Evolutionary conservation across 2,113 vertebrate species (phyloP).

Genomic region (Rhinolophus ferrumequinum): DNA sequence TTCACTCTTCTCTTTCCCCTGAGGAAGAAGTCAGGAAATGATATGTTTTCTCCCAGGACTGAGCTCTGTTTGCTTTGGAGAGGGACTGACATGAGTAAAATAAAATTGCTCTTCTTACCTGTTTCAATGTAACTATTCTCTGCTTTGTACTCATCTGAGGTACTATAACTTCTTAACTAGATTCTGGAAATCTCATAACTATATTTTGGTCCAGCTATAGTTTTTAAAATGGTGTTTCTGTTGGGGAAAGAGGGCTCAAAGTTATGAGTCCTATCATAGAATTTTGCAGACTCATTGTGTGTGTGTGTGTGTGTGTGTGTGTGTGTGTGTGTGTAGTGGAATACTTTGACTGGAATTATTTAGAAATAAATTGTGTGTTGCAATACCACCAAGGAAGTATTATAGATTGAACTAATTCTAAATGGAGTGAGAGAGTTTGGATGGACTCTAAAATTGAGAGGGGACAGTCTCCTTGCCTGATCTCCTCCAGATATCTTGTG

Average conservation of each 20-base stretch:
- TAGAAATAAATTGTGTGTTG: conserved; percentile 22
- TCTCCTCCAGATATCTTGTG: neutral
- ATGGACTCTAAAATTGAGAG: neutral
- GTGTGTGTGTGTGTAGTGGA: neutral
- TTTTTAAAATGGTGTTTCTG: neutral
- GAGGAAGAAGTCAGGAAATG: neutral
- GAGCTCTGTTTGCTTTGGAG: neutral
- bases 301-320: neutral
- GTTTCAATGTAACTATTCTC: neutral
- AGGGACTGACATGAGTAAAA: neutral
- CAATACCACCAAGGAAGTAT: neutral
- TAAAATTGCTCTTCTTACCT: neutral
- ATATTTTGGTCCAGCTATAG: neutral
- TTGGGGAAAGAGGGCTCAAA: neutral
- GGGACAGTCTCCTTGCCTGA: neutral
- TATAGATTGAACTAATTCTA: neutral
- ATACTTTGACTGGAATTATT: neutral
- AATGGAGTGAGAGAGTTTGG: neutral
- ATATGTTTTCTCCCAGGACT: neutral
- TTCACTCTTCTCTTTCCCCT: neutral
- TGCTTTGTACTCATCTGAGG: neutral
- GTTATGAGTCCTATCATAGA: neutral
- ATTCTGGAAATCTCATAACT: neutral
- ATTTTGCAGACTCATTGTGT: neutral
- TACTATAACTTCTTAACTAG: neutral